Conservation (phyloP, 1,140 invertebrate species). For the Globodera ellingtonae region DNA sequence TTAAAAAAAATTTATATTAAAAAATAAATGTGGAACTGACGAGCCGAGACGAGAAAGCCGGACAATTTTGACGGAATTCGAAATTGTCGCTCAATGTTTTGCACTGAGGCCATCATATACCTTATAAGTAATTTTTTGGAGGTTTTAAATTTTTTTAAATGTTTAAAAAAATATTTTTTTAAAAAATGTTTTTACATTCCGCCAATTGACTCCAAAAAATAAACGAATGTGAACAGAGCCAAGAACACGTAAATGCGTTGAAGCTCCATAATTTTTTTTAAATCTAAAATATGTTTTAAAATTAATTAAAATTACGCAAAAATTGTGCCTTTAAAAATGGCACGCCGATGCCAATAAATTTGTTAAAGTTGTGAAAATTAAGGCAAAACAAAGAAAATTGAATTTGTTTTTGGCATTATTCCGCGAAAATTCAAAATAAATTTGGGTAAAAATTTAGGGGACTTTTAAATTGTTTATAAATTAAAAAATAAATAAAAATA, state of each 20-base stretch:
- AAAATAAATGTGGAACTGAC: conserved; percentile 14
- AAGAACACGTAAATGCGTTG: conserved; percentile 41
- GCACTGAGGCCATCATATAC: conserved; percentile 42
- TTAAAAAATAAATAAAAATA: too few species aligned
- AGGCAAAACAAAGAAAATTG: too few species aligned
- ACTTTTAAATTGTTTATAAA: too few species aligned
- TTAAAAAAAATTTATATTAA: conserved; percentile 1
- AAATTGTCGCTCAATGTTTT: conserved; percentile 63
- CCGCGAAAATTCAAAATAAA: too few species aligned
- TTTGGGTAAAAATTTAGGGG: too few species aligned
- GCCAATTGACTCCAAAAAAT: conserved; percentile 45
- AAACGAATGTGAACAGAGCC: conserved; percentile 43
- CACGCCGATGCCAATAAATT: too few species aligned
- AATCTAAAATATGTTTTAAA: not conserved
- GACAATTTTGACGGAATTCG: conserved; percentile 61
- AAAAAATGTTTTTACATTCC: conserved; percentile 23
- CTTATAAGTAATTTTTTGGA: conserved; percentile 10
- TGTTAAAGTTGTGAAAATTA: too few species aligned
- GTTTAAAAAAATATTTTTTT: not conserved
- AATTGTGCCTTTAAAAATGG: too few species aligned
- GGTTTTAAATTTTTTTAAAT: too few species aligned
- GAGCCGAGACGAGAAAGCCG: conserved; percentile 59
- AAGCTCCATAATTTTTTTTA: not conserved
- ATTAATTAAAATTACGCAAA: not conserved
- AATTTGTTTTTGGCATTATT: too few species aligned